Percentiles rank a stretch among this genome's conserved stretches.
Evolutionary conservation across 2,797 vertebrate genomes (phyloP).

Genomic region (Ptychobarbus kaznakovi): DNA sequence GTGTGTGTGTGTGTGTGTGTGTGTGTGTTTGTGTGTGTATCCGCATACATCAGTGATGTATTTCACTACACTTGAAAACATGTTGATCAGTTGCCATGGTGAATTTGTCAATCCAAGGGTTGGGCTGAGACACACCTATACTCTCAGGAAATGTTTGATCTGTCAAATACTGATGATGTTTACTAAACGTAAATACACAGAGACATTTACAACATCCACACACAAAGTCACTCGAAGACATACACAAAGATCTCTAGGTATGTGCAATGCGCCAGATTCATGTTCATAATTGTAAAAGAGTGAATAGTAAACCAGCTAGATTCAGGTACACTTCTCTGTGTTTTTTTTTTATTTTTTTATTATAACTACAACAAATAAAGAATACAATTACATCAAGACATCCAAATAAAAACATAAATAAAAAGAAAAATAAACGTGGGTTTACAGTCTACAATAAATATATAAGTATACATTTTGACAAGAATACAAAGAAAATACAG

Average conservation of each 20-base stretch:
- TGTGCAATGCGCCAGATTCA: background rate
- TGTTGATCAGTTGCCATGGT: slow-evolving; percentile 62
- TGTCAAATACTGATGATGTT: slow-evolving; percentile 26
- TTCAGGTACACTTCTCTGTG: background rate
- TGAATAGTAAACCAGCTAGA: background rate
- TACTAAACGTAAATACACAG: slow-evolving; percentile 36
- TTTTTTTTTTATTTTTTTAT: no score
- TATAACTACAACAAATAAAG: no score
- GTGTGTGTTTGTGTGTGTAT: slow-evolving; percentile 42
- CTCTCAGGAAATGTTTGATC: slow-evolving; percentile 42
- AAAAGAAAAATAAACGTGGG: no score
- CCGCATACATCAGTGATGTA: background rate
- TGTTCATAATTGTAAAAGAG: background rate
- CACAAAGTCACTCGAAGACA: slow-evolving; percentile 2
- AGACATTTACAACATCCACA: background rate
- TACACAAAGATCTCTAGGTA: background rate
- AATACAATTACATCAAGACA: no score
- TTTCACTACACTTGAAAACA: slow-evolving; percentile 25
- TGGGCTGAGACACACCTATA: slow-evolving; percentile 46
- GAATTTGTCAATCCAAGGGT: slow-evolving; percentile 46
- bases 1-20: no score
- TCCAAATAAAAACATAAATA: no score
- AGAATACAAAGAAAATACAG: no score
- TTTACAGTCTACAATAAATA: no score
- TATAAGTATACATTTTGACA: no score